A percentile compares a stretch with the other conserved stretches of the same genome.
Evolutionary conservation across 1,140 invertebrate genomes (phyloP).

Genomic region (Aethina tumida): DNA sequence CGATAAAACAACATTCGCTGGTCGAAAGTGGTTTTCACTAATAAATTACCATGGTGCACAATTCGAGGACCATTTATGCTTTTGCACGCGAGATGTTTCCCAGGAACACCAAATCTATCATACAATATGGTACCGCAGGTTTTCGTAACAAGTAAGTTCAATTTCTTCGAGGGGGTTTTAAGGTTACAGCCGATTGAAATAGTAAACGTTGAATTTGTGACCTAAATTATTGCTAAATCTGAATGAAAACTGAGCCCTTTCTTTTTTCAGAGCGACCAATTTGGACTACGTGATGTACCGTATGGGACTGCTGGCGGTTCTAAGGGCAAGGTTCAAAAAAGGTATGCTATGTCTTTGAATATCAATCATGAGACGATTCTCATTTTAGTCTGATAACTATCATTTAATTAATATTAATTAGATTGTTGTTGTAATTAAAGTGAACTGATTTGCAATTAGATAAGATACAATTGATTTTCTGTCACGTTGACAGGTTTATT

Average conservation of each 20-base stretch:
- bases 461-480: too few relatives aligned
- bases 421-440: too few relatives aligned
- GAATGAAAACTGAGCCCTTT: slow-evolving; percentile 12
- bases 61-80: slow-evolving; percentile 49
- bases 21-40: too few relatives aligned
- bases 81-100: slow-evolving; percentile 65
- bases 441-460: too few relatives aligned
- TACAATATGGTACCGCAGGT: slow-evolving; percentile 60
- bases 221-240: slow-evolving; percentile 5
- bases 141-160: slow-evolving; percentile 56
- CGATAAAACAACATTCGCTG: too few relatives aligned
- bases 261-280: slow-evolving; percentile 59
- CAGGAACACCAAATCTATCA: slow-evolving; percentile 48
- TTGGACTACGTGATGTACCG: slow-evolving; percentile 84
- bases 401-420: too few relatives aligned
- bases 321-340: slow-evolving; percentile 70
- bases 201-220: slow-evolving; percentile 12
- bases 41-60: too few relatives aligned
- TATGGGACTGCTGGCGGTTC: slow-evolving; percentile 84
- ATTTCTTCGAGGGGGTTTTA: slow-evolving; percentile 7
- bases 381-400: too few relatives aligned
- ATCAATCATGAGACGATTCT: too few relatives aligned
- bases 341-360: slow-evolving; percentile 49
- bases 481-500: too few relatives aligned
- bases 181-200: slow-evolving; percentile 10